Evolutionary conservation across 1,140 invertebrate species (phyloP).

Genomic region (Drosophila guanche): DNA sequence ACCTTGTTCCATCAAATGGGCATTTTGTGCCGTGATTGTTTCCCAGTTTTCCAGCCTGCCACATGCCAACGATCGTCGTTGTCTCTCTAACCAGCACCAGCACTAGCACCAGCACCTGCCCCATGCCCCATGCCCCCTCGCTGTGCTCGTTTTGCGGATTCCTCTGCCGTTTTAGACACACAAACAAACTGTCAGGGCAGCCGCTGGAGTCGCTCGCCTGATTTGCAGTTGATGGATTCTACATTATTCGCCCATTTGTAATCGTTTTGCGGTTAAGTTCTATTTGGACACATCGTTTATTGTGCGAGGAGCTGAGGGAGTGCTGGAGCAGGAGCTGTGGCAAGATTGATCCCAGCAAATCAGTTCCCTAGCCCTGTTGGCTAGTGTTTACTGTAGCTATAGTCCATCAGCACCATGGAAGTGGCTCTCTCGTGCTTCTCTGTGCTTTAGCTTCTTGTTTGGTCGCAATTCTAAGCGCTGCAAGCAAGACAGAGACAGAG

Average conservation of each 20-base stretch:
- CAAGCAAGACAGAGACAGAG: slow-evolving; percentile 20
- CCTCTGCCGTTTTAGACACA: slow-evolving; percentile 53
- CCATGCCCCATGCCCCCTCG: slow-evolving; percentile 1
- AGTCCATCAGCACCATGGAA: too few relatives aligned
- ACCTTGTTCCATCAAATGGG: slow-evolving; percentile 55
- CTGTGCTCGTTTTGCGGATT: slow-evolving; percentile 16
- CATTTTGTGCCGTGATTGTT: slow-evolving; percentile 41
- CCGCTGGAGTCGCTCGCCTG: slow-evolving; percentile 35
- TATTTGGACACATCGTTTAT: slow-evolving; percentile 51
- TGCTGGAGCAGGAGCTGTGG: background rate
- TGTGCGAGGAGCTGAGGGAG: slow-evolving; percentile 13
- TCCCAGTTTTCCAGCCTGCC: slow-evolving; percentile 25
- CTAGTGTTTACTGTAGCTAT: too few relatives aligned
- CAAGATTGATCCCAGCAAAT: too few relatives aligned
- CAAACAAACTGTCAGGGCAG: slow-evolving; percentile 75
- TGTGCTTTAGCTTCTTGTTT: too few relatives aligned
- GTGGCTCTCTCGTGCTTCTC: too few relatives aligned
- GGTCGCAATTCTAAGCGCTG: slow-evolving; percentile 1
- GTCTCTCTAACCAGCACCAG: background rate
- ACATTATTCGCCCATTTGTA: slow-evolving; percentile 63
- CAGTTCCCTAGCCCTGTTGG: too few relatives aligned
- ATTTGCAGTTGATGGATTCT: slow-evolving; percentile 74
- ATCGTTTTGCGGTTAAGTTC: slow-evolving; percentile 52
- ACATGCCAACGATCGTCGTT: slow-evolving; percentile 47
- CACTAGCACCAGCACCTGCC: background rate